These are phyloP conservation scores for Lasioglossum oenotherae DNA, from an alignment of 2,888 invertebrate species.

Conservation along the genomic window DNA sequence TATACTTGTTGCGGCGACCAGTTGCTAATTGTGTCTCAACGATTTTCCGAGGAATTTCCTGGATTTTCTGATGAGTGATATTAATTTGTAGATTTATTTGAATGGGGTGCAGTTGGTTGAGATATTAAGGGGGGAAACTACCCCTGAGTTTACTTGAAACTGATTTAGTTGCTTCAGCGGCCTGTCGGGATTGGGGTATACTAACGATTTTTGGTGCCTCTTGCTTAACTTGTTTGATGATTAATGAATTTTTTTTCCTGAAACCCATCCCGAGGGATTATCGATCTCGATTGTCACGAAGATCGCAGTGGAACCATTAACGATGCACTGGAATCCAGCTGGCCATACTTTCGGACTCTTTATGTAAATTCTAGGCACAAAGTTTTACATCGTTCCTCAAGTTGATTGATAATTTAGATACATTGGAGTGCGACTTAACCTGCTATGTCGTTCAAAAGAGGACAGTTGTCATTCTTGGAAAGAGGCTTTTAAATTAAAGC, in stretches of 20 bases:
- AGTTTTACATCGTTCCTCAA: neutral
- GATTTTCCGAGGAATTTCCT: neutral
- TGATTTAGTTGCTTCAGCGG: no score
- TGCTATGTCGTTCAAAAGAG: neutral
- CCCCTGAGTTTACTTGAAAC: no score
- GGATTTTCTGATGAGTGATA: neutral
- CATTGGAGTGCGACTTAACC: neutral
- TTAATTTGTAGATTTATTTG: neutral
- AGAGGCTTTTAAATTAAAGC: neutral
- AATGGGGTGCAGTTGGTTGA: neutral
- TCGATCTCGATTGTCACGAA: neutral
- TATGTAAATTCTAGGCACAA: neutral
- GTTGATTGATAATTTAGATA: neutral
- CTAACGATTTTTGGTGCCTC: neutral
- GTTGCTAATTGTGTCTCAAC: neutral
- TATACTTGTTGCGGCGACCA: slow-evolving; percentile 1
- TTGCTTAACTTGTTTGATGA: neutral
- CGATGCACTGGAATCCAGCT: neutral
- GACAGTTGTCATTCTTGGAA: neutral
- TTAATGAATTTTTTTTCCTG: neutral
- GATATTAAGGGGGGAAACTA: neutral
- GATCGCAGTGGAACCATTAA: neutral
- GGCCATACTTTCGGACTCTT: neutral
- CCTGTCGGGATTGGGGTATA: no score
- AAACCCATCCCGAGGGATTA: neutral